Conservation (phyloP, 2,113 vertebrate genomes). For the Peromyscus polionotus region DNA sequence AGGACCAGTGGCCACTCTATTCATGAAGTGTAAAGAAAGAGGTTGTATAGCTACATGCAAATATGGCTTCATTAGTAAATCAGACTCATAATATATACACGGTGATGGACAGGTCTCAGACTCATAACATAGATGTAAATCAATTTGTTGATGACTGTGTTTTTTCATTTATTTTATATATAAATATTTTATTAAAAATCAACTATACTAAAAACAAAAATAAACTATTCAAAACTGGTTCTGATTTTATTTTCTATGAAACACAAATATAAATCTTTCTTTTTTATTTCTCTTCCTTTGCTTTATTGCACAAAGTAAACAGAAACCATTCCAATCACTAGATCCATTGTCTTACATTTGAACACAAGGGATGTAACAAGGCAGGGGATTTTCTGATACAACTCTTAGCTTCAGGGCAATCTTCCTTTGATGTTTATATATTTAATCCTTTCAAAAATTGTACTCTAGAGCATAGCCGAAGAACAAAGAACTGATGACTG, state of each 20-base stretch:
- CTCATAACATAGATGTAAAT: not conserved
- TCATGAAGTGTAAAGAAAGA: conserved; percentile 10
- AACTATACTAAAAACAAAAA: conserved; percentile 25
- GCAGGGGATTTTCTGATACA: conserved; percentile 61
- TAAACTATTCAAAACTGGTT: not conserved
- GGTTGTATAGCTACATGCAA: too few relatives aligned
- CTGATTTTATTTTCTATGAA: conserved; percentile 34
- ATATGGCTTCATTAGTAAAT: not conserved
- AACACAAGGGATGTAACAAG: conserved; percentile 62
- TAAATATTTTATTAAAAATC: not conserved
- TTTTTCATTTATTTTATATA: not conserved
- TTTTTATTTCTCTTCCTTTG: conserved; percentile 66
- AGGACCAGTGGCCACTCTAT: not conserved
- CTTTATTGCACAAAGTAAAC: conserved; percentile 58
- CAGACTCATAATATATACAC: not conserved
- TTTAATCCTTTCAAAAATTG: conserved; percentile 75
- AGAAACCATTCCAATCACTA: conserved; percentile 56
- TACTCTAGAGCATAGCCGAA: conserved; percentile 76
- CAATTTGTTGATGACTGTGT: not conserved
- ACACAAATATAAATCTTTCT: not conserved
- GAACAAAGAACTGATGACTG: conserved; percentile 66
- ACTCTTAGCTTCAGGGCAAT: conserved; percentile 71
- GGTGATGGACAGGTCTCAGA: not conserved
- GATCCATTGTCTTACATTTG: conserved; percentile 69
- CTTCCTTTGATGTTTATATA: conserved; percentile 80